phyloP scores from a whole-genome alignment of 2,797 vertebrate species.

The Intellagama lesueurii region DNA sequence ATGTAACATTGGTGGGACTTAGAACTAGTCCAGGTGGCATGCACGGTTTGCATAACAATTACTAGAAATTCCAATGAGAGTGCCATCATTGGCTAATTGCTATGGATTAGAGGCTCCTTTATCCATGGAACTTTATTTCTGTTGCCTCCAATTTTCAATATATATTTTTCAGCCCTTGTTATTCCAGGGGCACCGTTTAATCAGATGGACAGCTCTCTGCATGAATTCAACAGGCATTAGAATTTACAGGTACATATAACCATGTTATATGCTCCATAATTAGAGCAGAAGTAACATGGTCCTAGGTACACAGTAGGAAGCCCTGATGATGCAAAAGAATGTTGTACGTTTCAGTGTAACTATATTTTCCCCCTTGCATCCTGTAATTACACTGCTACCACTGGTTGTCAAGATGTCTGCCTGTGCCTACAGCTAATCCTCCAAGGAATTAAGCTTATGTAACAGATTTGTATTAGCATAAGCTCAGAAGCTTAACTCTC shows the following conservation, averaged over 20 bases:
- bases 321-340: background rate
- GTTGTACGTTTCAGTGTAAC: slow-evolving; percentile 3
- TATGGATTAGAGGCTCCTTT: too few relatives aligned
- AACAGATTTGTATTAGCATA: slow-evolving; percentile 11
- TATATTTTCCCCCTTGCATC: background rate
- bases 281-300: background rate
- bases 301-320: background rate
- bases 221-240: slow-evolving; percentile 4
- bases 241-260: background rate
- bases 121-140: background rate
- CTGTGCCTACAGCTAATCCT: slow-evolving; percentile 3
- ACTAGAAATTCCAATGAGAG: too few relatives aligned
- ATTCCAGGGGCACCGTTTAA: background rate
- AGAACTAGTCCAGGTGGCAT: too few relatives aligned
- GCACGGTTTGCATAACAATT: too few relatives aligned
- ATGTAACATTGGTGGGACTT: too few relatives aligned
- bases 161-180: background rate
- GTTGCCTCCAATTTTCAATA: background rate
- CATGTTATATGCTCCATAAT: background rate
- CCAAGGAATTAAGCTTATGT: slow-evolving; percentile 28
- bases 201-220: background rate
- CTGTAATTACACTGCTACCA: accelerated
- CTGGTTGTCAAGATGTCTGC: slow-evolving; percentile 33
- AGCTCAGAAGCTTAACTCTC: slow-evolving; percentile 31
- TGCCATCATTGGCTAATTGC: too few relatives aligned